phyloP scores from a whole-genome alignment of 2,888 invertebrate genomes.

The Trissolcus brochymenae region DNA sequence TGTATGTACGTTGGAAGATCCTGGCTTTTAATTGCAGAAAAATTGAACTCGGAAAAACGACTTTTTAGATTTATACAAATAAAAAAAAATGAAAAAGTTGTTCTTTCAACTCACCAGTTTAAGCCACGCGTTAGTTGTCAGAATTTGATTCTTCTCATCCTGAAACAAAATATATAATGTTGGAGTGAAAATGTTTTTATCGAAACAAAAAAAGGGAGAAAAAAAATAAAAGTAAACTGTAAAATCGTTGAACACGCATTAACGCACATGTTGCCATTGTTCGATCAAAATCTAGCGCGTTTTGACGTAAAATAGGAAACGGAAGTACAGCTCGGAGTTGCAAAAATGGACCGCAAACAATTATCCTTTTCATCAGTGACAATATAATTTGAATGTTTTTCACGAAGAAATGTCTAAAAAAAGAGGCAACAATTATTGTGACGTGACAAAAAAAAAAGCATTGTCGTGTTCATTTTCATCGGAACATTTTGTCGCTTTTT shows the following conservation, averaged over 20 bases:
- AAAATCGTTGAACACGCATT: constrained; percentile 4
- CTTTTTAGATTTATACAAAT: too few relatives aligned
- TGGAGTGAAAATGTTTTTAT: background rate
- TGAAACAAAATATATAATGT: constrained; percentile 77
- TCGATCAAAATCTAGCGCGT: constrained; percentile 20
- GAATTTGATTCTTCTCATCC: constrained; percentile 99
- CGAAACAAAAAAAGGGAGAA: background rate
- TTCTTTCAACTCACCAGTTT: constrained; percentile 91
- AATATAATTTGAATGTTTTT: constrained; percentile 3
- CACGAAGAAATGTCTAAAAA: background rate
- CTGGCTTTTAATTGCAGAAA: too few relatives aligned
- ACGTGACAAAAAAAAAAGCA: too few relatives aligned
- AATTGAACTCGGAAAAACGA: too few relatives aligned
- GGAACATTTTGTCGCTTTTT: too few relatives aligned
- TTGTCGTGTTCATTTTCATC: too few relatives aligned
- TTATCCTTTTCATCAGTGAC: constrained; percentile 30
- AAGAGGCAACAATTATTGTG: too few relatives aligned
- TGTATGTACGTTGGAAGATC: too few relatives aligned
- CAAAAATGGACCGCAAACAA: constrained; percentile 39
- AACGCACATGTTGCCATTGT: constrained; percentile 11
- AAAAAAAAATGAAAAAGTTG: background rate
- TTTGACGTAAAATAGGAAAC: constrained; percentile 27
- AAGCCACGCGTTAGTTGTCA: constrained; percentile 98
- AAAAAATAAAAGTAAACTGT: constrained; percentile 9
- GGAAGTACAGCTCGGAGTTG: constrained; percentile 26